Evolutionary conservation across 2,797 vertebrate species (phyloP).

Genomic region (Melanotaenia boesemani): DNA sequence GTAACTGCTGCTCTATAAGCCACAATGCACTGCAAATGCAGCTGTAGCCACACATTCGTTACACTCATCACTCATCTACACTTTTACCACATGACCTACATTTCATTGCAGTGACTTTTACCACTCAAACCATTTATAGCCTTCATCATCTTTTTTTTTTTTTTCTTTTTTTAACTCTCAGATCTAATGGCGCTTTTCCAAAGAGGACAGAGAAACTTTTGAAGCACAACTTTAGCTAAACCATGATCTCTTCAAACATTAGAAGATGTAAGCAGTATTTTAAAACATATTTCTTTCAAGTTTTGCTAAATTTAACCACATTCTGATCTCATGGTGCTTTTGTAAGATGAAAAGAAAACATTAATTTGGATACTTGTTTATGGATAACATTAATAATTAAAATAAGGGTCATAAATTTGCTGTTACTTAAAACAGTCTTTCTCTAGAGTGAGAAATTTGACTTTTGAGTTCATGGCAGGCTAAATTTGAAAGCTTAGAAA

Average conservation of each 20-base stretch:
- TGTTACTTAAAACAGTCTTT: not conserved
- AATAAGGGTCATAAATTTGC: not conserved
- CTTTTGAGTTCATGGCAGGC: not conserved
- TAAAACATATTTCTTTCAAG: not conserved
- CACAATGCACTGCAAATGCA: not conserved
- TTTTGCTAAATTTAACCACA: not conserved
- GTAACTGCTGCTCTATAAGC: not conserved
- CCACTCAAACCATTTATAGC: not conserved
- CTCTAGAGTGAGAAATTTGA: not conserved
- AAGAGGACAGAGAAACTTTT: not conserved
- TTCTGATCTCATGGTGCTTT: not conserved
- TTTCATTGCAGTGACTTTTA: not conserved
- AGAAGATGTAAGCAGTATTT: not conserved
- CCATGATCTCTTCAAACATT: not conserved
- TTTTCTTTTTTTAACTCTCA: not conserved
- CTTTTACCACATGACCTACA: not conserved
- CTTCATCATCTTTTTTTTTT: not conserved
- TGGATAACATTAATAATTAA: conserved; percentile 9
- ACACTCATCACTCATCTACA: not conserved
- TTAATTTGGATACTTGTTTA: not conserved
- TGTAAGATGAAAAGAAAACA: not conserved
- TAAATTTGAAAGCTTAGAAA: not conserved
- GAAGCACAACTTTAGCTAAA: not conserved
- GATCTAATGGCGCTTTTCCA: not conserved
- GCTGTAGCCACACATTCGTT: not conserved